Evolutionary conservation across 1,140 invertebrate species (phyloP), one percentile per base, ranked within the genome.

Genomic region (Lepidurus packardi): DNA sequence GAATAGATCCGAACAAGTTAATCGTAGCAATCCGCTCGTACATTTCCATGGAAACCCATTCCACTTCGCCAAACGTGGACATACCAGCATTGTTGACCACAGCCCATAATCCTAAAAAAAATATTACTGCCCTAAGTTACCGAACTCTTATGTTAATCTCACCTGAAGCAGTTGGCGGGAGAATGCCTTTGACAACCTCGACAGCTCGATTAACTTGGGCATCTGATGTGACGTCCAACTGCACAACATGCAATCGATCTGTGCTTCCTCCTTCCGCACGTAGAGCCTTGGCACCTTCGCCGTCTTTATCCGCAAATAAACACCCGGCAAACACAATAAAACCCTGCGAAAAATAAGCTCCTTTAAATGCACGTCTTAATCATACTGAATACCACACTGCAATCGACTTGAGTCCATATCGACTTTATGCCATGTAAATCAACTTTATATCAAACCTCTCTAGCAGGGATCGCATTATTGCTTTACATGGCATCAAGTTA

Each of bases 21-120:
- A 92, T 77, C 13, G 76, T 73, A 13, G 79, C 79, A n/a, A 80
- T 74, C 82, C 90, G 89, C 82, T 90, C 89, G 81, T 92, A 89
- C 77, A 92, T 90, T 4, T 88, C 88, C 80, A 91, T 89, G 65
- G 93, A 92, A 78, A 94, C 89, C 92, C 92, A 94, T 86, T 97
- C 95, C 78, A 95, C 90, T 86, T 95, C 93, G 1, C 94, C 94
- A 75, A 94, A 89, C 24, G 92, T 91, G 81, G 93, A 91, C 89
- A 93, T 93, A 41, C 90, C 87, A 16, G 87, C 87, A 80, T 86
- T 86, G 81, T 86, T 90, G 74, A 84, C 84, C 53, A 85, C 77
- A 74, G 82, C 83, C 83, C 83, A 86, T 10, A 86, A 77, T 43
- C 81, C 82, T 83, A 75, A 75, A 21, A 74, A 75, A 44, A 21